Conservation (phyloP, 1,140 invertebrate genomes). For the Leptestheria dahalacensis region DNA sequence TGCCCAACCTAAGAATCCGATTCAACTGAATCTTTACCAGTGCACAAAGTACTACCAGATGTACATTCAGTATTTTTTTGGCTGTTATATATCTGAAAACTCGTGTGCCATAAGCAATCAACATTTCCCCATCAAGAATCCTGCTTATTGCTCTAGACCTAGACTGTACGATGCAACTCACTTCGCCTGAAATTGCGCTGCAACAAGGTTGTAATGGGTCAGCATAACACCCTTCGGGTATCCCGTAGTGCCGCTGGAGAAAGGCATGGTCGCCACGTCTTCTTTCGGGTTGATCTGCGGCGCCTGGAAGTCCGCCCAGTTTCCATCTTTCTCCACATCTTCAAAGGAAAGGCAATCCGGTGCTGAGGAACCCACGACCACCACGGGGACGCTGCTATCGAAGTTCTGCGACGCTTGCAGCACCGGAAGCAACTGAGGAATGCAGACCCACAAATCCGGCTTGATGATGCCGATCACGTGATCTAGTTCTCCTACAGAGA, state of each 20-base stretch:
- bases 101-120: no score
- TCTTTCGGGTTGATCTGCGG: neutral
- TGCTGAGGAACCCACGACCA: neutral
- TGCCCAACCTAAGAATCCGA: no score
- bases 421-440: neutral
- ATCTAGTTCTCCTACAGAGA: conserved; percentile 6
- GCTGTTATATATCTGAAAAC: no score
- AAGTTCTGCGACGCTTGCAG: neutral
- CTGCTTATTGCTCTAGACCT: no score
- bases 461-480: conserved; percentile 2
- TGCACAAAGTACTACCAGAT: no score
- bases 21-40: no score
- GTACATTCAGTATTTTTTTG: no score
- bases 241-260: conserved; percentile 77
- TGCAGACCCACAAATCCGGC: conserved; percentile 6
- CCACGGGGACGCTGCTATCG: neutral
- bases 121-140: no score
- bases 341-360: neutral
- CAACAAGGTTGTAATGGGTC: conserved; percentile 54
- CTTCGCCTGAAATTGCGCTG: conserved; percentile 7
- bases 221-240: conserved; percentile 74
- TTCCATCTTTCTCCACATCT: neutral
- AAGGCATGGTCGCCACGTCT: conserved; percentile 13
- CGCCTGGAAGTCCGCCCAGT: neutral
- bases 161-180: no score